Evolutionary conservation across 2,888 invertebrate species (phyloP).

Genomic region (Adelognathus sp.): DNA sequence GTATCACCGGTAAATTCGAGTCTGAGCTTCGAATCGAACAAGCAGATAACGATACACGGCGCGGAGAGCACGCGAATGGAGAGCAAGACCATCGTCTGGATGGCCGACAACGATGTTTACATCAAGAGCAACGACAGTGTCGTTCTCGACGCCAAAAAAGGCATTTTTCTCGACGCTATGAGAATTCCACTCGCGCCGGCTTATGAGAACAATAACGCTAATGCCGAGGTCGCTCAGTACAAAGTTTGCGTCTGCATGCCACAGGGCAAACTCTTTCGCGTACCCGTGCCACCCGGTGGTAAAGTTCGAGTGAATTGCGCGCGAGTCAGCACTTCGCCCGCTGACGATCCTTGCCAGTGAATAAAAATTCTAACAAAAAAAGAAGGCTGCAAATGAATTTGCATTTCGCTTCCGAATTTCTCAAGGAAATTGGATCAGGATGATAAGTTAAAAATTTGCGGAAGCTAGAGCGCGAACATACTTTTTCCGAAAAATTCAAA

Average conservation of each 20-base stretch:
- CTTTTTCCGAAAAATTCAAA: no score
- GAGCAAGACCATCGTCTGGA: conserved; percentile 87
- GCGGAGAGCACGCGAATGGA: conserved; percentile 91
- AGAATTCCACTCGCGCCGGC: conserved; percentile 87
- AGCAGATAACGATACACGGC: conserved; percentile 87
- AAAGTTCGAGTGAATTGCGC: conserved; percentile 84
- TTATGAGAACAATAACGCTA: conserved; percentile 70
- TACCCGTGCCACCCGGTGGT: conserved; percentile 86
- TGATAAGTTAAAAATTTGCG: no score
- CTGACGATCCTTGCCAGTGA: conserved; percentile 86
- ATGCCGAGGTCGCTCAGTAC: conserved; percentile 85
- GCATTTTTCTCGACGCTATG: conserved; percentile 87
- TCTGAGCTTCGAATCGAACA: conserved; percentile 87
- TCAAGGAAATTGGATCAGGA: no score
- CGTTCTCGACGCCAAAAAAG: conserved; percentile 86
- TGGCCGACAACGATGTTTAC: conserved; percentile 90
- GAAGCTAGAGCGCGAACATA: no score
- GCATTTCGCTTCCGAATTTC: no score
- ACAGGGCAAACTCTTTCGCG: conserved; percentile 90
- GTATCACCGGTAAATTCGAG: conserved; percentile 88
- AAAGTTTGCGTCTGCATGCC: conserved; percentile 96
- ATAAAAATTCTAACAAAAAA: neutral
- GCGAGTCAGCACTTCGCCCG: conserved; percentile 84
- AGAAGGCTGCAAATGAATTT: conserved; percentile 41
- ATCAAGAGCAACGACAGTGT: conserved; percentile 91